These are phyloP conservation scores for Gymnarchus niloticus DNA, from an alignment of 2,113 vertebrate genomes.

Conservation along the genomic window DNA sequence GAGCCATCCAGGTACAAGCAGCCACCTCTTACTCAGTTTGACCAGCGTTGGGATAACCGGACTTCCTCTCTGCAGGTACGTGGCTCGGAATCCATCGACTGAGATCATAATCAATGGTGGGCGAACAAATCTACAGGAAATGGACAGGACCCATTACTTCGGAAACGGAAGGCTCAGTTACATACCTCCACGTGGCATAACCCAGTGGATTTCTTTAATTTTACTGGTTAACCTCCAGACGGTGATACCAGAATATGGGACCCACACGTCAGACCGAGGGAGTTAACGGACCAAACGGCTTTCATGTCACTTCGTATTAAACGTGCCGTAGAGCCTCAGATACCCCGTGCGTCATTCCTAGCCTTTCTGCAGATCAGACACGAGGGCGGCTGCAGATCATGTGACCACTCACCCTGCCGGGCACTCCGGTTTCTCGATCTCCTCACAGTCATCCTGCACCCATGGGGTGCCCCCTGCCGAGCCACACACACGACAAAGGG, in stretches of 20 bases:
- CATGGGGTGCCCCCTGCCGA: conserved; percentile 75
- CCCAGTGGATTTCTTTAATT: not conserved
- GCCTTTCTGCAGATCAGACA: not conserved
- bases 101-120: conserved; percentile 95
- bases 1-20: not conserved
- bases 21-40: conserved; percentile 75
- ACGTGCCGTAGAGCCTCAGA: not conserved
- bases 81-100: conserved; percentile 89
- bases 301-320: not conserved
- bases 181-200: not conserved
- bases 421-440: conserved; percentile 79
- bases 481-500: not conserved
- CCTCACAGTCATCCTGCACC: conserved; percentile 86
- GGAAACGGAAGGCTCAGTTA: not conserved
- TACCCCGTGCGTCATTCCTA: not conserved
- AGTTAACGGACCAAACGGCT: not conserved
- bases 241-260: not conserved
- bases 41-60: conserved; percentile 91
- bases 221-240: not conserved
- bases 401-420: conserved; percentile 77
- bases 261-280: not conserved
- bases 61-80: conserved; percentile 86
- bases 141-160: not conserved
- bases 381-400: too few relatives aligned
- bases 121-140: conserved; percentile 72